phyloP scores from a whole-genome alignment of 2,113 vertebrate genomes.

The Mormyrus iriodes region DNA sequence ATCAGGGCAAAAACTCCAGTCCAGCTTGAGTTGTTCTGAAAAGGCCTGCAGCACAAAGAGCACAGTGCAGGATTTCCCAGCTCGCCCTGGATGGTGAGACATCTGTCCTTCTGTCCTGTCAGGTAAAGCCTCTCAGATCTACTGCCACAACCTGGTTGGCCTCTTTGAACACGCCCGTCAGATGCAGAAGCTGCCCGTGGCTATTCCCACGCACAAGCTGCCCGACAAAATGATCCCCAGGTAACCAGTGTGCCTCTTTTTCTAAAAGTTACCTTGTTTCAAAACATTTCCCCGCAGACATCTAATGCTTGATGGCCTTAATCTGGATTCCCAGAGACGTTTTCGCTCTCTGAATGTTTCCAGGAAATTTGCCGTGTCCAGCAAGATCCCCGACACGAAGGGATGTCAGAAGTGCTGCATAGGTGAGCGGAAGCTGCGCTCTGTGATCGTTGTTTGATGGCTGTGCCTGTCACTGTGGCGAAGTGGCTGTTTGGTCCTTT shows the following conservation, averaged over 20 bases:
- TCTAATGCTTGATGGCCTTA: background rate
- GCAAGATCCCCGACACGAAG: slow-evolving; percentile 97
- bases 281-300: background rate
- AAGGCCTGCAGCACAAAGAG: background rate
- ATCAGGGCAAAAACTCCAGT: background rate
- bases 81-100: background rate
- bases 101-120: slow-evolving; percentile 19
- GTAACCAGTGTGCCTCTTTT: slow-evolving; percentile 48
- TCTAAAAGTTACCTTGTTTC: background rate
- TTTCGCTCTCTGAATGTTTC: slow-evolving; percentile 38
- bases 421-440: slow-evolving; percentile 66
- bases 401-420: slow-evolving; percentile 98
- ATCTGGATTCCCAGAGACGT: background rate
- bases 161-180: slow-evolving; percentile 95
- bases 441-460: background rate
- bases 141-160: slow-evolving; percentile 87
- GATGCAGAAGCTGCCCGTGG: slow-evolving; percentile 91
- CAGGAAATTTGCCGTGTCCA: slow-evolving; percentile 94
- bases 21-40: background rate
- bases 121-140: slow-evolving; percentile 98
- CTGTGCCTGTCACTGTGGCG: background rate
- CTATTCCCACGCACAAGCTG: slow-evolving; percentile 93
- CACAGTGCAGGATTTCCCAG: background rate
- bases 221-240: slow-evolving; percentile 96
- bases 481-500: no score